A percentile compares a stretch with the other conserved stretches of the same genome.
phyloP scores from a whole-genome alignment of 2,888 invertebrate genomes.

The Dilophus febrilis region DNA sequence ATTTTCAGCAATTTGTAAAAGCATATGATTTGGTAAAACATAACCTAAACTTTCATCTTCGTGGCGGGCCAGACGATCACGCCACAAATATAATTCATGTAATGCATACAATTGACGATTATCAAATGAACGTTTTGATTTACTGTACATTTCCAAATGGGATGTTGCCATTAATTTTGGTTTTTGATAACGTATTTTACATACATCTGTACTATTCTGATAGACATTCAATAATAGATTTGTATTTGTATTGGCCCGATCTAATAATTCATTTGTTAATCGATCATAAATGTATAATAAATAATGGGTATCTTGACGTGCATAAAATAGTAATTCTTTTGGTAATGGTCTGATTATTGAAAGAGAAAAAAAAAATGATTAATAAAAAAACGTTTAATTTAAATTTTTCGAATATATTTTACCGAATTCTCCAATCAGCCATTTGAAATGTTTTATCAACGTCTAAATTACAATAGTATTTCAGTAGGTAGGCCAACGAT shows the following conservation, averaged over 20 bases:
- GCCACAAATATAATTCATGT: constrained; percentile 67
- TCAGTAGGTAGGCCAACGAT: constrained; percentile 62
- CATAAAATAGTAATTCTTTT: constrained; percentile 63
- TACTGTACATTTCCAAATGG: constrained; percentile 57
- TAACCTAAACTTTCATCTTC: constrained; percentile 89
- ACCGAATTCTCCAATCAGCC: constrained; percentile 87
- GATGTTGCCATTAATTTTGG: constrained; percentile 48
- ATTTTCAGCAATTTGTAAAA: constrained; percentile 73
- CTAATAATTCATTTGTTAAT: constrained; percentile 56
- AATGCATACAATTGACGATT: constrained; percentile 71
- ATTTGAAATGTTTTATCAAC: constrained; percentile 83
- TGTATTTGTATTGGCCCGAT: constrained; percentile 40
- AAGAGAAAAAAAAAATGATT: not conserved
- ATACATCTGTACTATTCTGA: constrained; percentile 55
- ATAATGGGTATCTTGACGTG: constrained; percentile 88
- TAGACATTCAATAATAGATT: constrained; percentile 54
- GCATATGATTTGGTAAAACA: constrained; percentile 90
- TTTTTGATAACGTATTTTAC: constrained; percentile 64
- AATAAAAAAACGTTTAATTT: not conserved
- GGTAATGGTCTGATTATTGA: constrained; percentile 55
- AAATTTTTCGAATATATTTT: too few species aligned
- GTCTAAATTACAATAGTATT: constrained; percentile 57
- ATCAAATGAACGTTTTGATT: constrained; percentile 66
- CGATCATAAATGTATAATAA: constrained; percentile 74
- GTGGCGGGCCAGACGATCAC: constrained; percentile 63